Conservation (phyloP, 2,113 vertebrate species). For the Colinus virginianus region DNA sequence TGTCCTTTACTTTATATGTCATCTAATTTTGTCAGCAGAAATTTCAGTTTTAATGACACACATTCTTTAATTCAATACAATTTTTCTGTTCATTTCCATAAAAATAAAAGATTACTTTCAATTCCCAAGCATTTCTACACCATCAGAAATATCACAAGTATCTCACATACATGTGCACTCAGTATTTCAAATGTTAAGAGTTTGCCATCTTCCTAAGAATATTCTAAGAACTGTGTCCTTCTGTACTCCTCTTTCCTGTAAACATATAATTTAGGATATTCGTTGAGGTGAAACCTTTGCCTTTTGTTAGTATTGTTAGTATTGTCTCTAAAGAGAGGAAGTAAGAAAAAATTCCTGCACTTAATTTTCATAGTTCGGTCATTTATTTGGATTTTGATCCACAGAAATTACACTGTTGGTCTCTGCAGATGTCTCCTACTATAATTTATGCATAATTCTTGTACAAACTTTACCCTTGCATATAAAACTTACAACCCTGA, state of each 20-base stretch:
- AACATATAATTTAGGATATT: neutral
- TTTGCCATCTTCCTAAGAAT: neutral
- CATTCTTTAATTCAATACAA: neutral
- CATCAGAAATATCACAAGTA: neutral
- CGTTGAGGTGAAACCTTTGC: neutral
- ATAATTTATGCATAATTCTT: neutral
- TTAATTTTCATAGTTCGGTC: neutral
- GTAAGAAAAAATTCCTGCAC: neutral
- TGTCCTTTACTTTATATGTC: neutral
- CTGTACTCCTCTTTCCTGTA: neutral
- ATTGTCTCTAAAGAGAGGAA: neutral
- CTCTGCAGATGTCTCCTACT: neutral
- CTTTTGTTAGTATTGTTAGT: neutral
- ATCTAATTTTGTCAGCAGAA: neutral
- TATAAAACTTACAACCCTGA: neutral
- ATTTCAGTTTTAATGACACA: neutral
- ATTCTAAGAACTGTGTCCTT: neutral
- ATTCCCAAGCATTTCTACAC: neutral
- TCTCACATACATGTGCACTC: neutral
- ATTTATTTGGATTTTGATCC: neutral
- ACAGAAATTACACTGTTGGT: neutral
- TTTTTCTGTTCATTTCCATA: neutral
- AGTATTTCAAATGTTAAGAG: neutral
- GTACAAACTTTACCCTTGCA: neutral
- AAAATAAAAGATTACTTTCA: neutral